Percentiles rank a stretch among this genome's conserved stretches.
Evolutionary conservation across 2,797 vertebrate species (phyloP).

Genomic region (Pygocentrus nattereri): DNA sequence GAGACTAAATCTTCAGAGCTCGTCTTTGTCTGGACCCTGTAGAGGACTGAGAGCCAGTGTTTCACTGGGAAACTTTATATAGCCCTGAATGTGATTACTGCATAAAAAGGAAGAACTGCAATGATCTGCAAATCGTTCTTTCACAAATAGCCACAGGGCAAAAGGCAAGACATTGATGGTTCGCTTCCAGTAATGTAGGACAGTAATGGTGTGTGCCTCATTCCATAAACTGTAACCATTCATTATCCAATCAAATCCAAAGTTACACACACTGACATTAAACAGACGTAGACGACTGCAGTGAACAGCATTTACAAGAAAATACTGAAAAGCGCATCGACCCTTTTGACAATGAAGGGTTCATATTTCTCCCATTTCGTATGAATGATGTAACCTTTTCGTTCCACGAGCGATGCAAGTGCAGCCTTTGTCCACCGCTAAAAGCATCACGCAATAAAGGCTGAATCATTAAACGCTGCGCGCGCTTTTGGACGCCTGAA

Average conservation of each 20-base stretch:
- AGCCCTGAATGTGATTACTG: conserved; percentile 5
- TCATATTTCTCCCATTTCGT: not conserved
- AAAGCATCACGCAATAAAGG: conserved; percentile 10
- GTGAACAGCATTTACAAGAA: not conserved
- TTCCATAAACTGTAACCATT: conserved; percentile 17
- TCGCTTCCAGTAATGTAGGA: conserved; percentile 35
- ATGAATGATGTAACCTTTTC: not conserved
- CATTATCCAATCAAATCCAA: conserved; percentile 31
- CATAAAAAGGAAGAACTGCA: conserved; percentile 31
- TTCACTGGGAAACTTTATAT: conserved; percentile 13
- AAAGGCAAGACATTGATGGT: conserved; percentile 19
- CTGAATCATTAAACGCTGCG: not conserved
- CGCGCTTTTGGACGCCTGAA: not conserved
- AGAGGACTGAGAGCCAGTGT: conserved; percentile 4
- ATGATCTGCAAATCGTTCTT: conserved; percentile 29
- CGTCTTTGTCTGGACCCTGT: not conserved
- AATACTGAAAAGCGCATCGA: conserved; percentile 1
- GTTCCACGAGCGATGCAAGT: not conserved
- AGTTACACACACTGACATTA: conserved; percentile 12
- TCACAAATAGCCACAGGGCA: conserved; percentile 32
- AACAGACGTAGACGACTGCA: conserved; percentile 16
- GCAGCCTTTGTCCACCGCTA: not conserved
- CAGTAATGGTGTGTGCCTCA: conserved; percentile 1
- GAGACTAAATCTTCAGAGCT: conserved; percentile 37
- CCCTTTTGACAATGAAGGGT: not conserved